phyloP scores from a whole-genome alignment of 2,113 vertebrate species.

The Crotophaga sulcirostris region DNA sequence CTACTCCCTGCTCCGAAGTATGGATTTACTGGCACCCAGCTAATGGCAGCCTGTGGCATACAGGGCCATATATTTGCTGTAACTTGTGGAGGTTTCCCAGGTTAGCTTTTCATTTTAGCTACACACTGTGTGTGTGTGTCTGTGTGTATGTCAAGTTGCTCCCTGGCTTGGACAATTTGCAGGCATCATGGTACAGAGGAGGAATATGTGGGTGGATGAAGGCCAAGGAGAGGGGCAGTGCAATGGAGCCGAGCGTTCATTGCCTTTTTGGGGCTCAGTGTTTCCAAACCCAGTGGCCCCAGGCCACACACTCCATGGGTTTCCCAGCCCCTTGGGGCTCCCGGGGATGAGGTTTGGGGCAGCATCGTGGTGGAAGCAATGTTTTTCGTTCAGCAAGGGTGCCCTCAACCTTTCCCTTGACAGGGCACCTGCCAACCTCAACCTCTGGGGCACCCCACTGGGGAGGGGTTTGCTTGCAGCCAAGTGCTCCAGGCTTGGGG shows the following conservation, averaged over 20 bases:
- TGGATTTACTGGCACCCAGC: neutral
- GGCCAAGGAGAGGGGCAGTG: too few relatives aligned
- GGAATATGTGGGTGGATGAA: neutral
- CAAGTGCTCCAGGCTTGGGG: too few relatives aligned
- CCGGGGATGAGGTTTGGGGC: neutral
- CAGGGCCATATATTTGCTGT: neutral
- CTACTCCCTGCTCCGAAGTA: rapidly evolving
- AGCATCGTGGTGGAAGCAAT: rapidly evolving
- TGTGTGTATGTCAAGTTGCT: rapidly evolving
- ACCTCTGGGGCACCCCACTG: neutral
- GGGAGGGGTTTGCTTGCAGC: too few relatives aligned
- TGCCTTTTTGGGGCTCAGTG: neutral
- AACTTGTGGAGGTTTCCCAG: neutral
- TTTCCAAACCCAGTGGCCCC: rapidly evolving
- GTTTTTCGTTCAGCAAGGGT: rapidly evolving
- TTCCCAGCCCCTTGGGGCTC: neutral
- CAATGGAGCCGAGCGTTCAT: too few relatives aligned
- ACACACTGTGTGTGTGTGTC: rapidly evolving
- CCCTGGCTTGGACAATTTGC: too few relatives aligned
- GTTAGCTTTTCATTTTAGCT: neutral
- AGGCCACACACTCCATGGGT: neutral
- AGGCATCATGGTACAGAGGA: neutral
- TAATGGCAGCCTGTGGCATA: rapidly evolving
- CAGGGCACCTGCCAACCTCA: too few relatives aligned
- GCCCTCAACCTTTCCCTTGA: neutral